Percentiles rank a stretch among this genome's conserved stretches.
Evolutionary conservation across 2,888 invertebrate genomes (phyloP).

Genomic region (Orthonevra nobilis): DNA sequence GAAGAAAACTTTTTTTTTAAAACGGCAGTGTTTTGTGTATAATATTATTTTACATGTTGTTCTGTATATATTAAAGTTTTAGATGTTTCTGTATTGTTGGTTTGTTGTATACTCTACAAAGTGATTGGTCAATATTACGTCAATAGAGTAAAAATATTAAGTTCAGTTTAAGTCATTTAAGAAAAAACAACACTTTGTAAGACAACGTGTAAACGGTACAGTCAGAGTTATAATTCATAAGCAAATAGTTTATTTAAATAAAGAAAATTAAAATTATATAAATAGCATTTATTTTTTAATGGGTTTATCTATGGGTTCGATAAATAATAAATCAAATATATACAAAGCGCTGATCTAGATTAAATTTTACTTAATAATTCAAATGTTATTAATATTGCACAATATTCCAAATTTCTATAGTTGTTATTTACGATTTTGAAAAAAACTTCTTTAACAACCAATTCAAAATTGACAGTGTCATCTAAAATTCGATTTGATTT

Average conservation of each 20-base stretch:
- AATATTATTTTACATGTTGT: conserved; percentile 64
- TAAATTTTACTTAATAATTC: conserved; percentile 30
- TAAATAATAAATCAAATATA: no score
- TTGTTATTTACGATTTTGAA: conserved; percentile 14
- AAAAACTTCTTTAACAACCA: conserved; percentile 46
- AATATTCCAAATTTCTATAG: background rate
- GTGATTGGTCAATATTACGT: conserved; percentile 60
- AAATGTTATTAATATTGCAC: conserved; percentile 53
- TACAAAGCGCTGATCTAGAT: no score
- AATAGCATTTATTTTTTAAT: no score
- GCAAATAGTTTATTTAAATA: no score
- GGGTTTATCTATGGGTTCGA: no score
- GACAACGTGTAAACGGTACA: conserved; percentile 45
- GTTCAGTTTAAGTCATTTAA: conserved; percentile 48
- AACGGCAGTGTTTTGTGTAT: conserved; percentile 66
- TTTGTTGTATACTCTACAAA: conserved; percentile 54
- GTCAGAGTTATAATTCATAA: no score
- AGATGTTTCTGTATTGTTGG: conserved; percentile 3
- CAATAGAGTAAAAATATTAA: no score
- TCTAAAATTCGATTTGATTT: conserved; percentile 27
- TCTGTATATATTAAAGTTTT: conserved; percentile 55
- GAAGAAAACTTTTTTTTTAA: conserved; percentile 17
- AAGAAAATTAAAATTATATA: background rate
- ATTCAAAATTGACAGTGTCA: conserved; percentile 48
- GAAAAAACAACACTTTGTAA: conserved; percentile 46